Conservation (phyloP, 2,888 invertebrate genomes). For the Dynastes hyllus region DNA sequence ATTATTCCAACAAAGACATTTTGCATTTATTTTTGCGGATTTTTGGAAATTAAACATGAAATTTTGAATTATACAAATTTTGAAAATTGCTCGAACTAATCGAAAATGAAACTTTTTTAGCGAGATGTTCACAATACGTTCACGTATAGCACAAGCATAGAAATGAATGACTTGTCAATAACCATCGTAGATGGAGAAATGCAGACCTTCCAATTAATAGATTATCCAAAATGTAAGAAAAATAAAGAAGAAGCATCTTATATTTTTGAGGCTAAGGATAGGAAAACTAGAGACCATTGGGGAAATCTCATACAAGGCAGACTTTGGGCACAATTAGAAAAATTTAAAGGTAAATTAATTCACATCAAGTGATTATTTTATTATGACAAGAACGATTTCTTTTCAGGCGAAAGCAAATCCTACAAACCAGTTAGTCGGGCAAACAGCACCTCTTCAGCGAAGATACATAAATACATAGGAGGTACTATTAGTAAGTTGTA, state of each 20-base stretch:
- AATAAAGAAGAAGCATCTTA: constrained; percentile 45
- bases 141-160: constrained; percentile 60
- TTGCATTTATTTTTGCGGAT: too few species aligned
- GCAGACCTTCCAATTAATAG: constrained; percentile 62
- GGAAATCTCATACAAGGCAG: constrained; percentile 62
- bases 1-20: too few species aligned
- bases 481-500: background rate
- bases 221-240: constrained; percentile 60
- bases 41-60: too few species aligned
- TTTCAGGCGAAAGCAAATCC: constrained; percentile 34
- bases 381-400: background rate
- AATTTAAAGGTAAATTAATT: constrained; percentile 62
- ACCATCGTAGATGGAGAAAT: constrained; percentile 62
- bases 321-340: constrained; percentile 65
- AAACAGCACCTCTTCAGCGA: constrained; percentile 24
- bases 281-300: constrained; percentile 64
- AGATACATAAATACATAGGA: background rate
- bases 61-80: too few species aligned
- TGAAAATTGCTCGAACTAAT: too few species aligned
- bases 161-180: constrained; percentile 64
- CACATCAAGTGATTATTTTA: background rate
- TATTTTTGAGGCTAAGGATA: constrained; percentile 62
- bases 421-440: constrained; percentile 30
- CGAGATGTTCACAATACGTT: constrained; percentile 57
- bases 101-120: constrained; percentile 49